These are phyloP conservation scores for Oenanthe melanoleuca DNA, from an alignment of 2,113 vertebrate species.

Conservation along the genomic window DNA sequence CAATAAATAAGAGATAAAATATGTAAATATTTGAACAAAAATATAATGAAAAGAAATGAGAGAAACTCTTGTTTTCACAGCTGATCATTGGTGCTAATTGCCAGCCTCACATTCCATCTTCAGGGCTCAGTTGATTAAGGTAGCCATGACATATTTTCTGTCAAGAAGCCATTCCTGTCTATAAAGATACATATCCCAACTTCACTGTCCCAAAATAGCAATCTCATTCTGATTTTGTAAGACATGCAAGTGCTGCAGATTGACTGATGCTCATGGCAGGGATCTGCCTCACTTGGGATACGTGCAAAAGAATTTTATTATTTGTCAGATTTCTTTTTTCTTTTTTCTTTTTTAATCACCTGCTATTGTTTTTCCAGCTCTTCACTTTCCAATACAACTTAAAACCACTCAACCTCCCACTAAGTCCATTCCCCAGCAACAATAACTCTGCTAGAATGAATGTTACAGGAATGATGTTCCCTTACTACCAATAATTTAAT, in stretches of 20 bases:
- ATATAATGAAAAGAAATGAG: constrained; percentile 75
- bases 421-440: neutral
- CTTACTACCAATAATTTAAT: neutral
- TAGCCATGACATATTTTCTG: neutral
- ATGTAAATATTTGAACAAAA: constrained; percentile 76
- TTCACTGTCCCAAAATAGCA: neutral
- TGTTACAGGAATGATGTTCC: neutral
- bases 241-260: neutral
- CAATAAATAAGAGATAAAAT: constrained; percentile 76
- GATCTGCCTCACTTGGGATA: neutral
- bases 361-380: neutral
- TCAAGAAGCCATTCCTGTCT: neutral
- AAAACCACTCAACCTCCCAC: neutral
- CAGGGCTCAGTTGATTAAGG: neutral
- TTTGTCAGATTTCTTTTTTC: neutral
- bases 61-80: constrained; percentile 78
- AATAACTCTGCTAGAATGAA: neutral
- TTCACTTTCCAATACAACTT: neutral
- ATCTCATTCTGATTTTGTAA: neutral
- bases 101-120: constrained; percentile 61
- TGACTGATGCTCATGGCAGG: neutral
- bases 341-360: neutral
- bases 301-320: neutral
- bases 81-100: constrained; percentile 71
- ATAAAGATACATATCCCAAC: neutral